Evolutionary conservation across 2,888 invertebrate genomes (phyloP), one percentile per base, ranked within the genome.

Genomic region (Eupithecia insigniata): DNA sequence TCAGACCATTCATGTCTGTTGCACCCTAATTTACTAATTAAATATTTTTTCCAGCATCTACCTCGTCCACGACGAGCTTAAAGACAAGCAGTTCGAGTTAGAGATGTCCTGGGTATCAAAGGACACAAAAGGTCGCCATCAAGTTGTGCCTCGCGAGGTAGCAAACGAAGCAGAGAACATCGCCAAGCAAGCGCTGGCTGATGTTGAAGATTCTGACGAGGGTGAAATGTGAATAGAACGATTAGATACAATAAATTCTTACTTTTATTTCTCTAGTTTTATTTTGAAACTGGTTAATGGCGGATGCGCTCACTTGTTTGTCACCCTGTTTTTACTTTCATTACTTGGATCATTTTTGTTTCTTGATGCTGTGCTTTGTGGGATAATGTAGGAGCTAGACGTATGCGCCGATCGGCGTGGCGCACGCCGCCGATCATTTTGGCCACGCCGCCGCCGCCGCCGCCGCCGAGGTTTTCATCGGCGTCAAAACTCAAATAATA

Each of bases 81-180:
- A 99, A 92, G 98, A 98, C 91, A 98, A 98, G 89, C 97, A 98
- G 82, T 99, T 99, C 88, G 99, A 99, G 86, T 93, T 99, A 82
- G 99, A 99, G 90, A 95, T 99, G 83, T 98, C 99, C 69, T 98
- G 99, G 97, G 98, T 99, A 18, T 97, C 98, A 69, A 96, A 96
- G 83, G 96, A 96, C 75, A 97, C 97, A 0, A 94, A 96, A 22
- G 99, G 99, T 0, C 92, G 95, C 69, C 98, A 99, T 91, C 95
- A 97, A 84, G 90, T 97, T 73, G 98, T 99, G 18, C 98, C 98
- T 0, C 93, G 95, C 1, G 96, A 95, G 58, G 87, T 97, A 0
- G 97, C 96, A 83, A 92, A 95, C 1, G 98, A 98, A 82, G 98
- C 98, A n/a, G 99, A 99, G 86, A 96, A 96, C 81, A 96, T 96